Evolutionary conservation across 1,140 invertebrate species (phyloP).

Genomic region (Triops longicaudatus): DNA sequence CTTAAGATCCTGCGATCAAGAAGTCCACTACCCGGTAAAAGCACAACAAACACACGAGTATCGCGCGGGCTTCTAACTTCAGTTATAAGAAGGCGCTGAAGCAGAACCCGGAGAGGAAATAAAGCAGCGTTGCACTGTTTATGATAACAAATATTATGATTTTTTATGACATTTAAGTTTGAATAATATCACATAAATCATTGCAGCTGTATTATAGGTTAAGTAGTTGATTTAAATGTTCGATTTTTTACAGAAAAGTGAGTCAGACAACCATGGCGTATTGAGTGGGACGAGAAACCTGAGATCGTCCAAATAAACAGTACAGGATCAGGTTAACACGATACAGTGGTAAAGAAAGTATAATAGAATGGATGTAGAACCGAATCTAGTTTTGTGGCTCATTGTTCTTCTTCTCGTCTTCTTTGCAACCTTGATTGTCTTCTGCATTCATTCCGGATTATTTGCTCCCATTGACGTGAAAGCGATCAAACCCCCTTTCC

Average conservation of each 20-base stretch:
- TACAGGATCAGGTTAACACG: too few relatives aligned
- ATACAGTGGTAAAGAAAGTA: too few relatives aligned
- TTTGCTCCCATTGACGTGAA: constrained; percentile 37
- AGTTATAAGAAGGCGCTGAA: background rate
- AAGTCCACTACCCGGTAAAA: background rate
- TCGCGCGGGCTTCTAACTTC: background rate
- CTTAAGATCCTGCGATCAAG: too few relatives aligned
- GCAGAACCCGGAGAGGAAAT: background rate
- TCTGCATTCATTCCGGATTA: constrained; percentile 38
- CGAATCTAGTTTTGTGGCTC: constrained; percentile 32
- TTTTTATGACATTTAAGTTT: too few relatives aligned
- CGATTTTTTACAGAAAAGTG: too few relatives aligned
- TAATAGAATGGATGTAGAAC: constrained; percentile 26
- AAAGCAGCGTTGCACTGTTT: background rate
- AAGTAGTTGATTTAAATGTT: too few relatives aligned
- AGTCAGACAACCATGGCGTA: too few relatives aligned
- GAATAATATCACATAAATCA: too few relatives aligned
- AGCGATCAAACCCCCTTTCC: constrained; percentile 38
- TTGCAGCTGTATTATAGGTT: too few relatives aligned
- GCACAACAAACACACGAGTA: background rate
- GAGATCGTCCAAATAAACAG: too few relatives aligned
- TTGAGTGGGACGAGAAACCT: too few relatives aligned
- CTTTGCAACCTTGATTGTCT: constrained; percentile 34
- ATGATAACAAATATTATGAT: background rate
- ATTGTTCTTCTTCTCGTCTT: constrained; percentile 34